A percentile compares a stretch with the other conserved stretches of the same genome.
Conservation (phyloP, 2,797 vertebrate species). For the Pterois miles region DNA sequence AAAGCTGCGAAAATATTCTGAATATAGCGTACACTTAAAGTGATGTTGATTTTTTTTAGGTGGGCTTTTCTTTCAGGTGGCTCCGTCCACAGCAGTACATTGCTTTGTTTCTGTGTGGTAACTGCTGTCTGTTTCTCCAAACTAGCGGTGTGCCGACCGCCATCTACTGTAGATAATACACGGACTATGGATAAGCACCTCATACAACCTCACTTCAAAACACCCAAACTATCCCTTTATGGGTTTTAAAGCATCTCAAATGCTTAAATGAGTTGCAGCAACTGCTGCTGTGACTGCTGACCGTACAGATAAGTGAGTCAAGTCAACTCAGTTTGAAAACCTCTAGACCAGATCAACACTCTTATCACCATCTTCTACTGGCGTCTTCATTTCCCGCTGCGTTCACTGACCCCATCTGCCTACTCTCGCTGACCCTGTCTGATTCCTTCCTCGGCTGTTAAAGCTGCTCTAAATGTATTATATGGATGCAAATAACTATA, state of each 20-base stretch:
- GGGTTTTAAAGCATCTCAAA: neutral
- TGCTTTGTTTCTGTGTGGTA: neutral
- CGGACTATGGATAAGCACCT: neutral
- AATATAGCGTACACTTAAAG: neutral
- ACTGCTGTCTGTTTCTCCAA: neutral
- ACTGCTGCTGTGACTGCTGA: neutral
- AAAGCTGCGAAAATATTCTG: neutral
- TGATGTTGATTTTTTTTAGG: neutral
- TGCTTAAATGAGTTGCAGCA: neutral
- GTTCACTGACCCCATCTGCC: neutral
- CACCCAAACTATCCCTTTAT: neutral
- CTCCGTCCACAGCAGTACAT: neutral
- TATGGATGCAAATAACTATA: neutral
- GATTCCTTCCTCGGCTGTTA: neutral
- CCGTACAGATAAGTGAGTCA: neutral
- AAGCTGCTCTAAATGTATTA: slow-evolving; percentile 8
- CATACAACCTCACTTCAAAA: neutral
- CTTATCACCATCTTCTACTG: neutral
- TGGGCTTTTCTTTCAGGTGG: neutral
- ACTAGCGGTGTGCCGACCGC: neutral
- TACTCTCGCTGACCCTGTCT: neutral
- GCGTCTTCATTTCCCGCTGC: neutral
- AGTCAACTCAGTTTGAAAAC: neutral
- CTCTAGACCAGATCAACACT: neutral
- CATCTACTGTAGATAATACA: neutral